These are phyloP conservation scores for Trachymyrmex cornetzi DNA, from an alignment of 1,140 invertebrate genomes.

Conservation along the genomic window DNA sequence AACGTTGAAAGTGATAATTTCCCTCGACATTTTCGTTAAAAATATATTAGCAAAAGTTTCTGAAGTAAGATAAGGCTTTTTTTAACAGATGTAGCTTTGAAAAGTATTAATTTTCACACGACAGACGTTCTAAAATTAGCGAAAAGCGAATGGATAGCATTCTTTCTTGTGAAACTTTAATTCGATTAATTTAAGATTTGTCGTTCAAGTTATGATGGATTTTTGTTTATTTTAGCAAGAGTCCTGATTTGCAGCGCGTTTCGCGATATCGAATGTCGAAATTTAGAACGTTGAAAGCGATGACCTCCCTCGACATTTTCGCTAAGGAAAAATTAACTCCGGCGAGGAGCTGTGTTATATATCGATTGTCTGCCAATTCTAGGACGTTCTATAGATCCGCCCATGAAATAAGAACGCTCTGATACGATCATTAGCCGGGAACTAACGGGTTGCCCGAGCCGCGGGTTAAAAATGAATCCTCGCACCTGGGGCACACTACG, in stretches of 20 bases:
- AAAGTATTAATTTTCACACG: too few relatives aligned
- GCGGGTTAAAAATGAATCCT: slow-evolving; percentile 59
- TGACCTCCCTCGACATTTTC: slow-evolving; percentile 9
- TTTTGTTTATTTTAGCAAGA: neutral
- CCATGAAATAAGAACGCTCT: slow-evolving; percentile 37
- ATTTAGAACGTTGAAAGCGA: neutral
- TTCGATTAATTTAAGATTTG: neutral
- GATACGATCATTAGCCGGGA: slow-evolving; percentile 56
- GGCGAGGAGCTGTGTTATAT: slow-evolving; percentile 15
- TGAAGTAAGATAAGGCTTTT: too few relatives aligned
- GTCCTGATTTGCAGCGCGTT: neutral
- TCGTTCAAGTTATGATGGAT: neutral
- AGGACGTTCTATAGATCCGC: slow-evolving; percentile 54
- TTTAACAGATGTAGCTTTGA: too few relatives aligned
- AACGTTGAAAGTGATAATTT: neutral
- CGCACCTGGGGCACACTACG: slow-evolving; percentile 37
- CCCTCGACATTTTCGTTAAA: neutral
- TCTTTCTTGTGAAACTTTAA: neutral
- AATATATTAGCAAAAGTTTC: neutral
- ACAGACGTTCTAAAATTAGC: too few relatives aligned
- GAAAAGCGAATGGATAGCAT: neutral
- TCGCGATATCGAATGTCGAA: neutral
- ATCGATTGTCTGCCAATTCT: slow-evolving; percentile 52
- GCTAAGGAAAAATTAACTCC: slow-evolving; percentile 19
- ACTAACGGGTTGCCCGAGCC: slow-evolving; percentile 15